Percentiles rank a stretch among this genome's conserved stretches.
Evolutionary conservation across 1,140 invertebrate genomes (phyloP).

Genomic region (Branchinecta lynchi): DNA sequence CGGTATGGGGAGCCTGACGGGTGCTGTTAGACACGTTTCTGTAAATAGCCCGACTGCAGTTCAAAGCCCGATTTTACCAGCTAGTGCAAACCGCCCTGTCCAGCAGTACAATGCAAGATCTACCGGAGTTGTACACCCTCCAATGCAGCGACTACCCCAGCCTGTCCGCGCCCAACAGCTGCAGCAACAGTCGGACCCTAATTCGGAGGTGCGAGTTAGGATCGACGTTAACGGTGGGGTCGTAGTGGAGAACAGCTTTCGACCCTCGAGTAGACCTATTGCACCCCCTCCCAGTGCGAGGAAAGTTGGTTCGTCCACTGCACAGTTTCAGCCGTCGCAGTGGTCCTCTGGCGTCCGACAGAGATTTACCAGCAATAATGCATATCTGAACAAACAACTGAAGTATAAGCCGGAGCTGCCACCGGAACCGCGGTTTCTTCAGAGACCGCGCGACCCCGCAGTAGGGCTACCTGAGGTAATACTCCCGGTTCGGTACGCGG

Average conservation of each 20-base stretch:
- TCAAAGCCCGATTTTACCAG: too few relatives aligned
- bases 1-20: too few relatives aligned
- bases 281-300: neutral
- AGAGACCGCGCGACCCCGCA: neutral
- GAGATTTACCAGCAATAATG: neutral
- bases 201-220: neutral
- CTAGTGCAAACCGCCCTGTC: too few relatives aligned
- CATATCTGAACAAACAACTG: neutral
- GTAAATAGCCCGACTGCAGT: too few relatives aligned
- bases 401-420: constrained; percentile 2
- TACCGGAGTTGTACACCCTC: too few relatives aligned
- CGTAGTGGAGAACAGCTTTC: neutral
- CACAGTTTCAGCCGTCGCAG: neutral
- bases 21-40: too few relatives aligned
- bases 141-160: too few relatives aligned
- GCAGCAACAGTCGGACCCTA: too few relatives aligned
- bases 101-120: too few relatives aligned
- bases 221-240: neutral
- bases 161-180: too few relatives aligned
- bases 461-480: neutral
- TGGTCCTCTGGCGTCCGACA: neutral
- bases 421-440: neutral
- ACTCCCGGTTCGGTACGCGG: neutral
- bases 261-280: neutral
- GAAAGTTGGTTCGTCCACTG: neutral